Evolutionary conservation across 2,797 vertebrate genomes (phyloP).

Genomic region (Anabacerthia variegaticeps): DNA sequence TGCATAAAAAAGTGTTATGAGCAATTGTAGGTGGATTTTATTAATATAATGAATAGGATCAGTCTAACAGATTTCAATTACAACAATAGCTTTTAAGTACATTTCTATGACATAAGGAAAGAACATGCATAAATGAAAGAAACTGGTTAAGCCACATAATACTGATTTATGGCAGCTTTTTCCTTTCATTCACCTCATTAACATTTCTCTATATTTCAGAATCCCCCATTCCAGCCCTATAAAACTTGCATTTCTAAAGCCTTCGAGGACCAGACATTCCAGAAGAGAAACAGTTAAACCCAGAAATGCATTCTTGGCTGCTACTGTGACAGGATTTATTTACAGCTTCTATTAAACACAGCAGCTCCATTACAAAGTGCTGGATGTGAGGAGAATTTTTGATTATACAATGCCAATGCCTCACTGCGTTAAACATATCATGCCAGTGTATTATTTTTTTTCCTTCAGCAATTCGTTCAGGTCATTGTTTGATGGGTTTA

Average conservation of each 20-base stretch:
- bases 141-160: constrained; percentile 63
- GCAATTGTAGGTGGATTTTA: constrained; percentile 73
- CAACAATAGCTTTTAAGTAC: constrained; percentile 72
- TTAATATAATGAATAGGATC: constrained; percentile 72
- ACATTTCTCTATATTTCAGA: constrained; percentile 20
- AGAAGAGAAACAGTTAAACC: constrained; percentile 69
- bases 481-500: constrained; percentile 77
- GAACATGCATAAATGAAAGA: constrained; percentile 66
- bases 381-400: constrained; percentile 83
- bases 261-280: constrained; percentile 31
- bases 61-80: constrained; percentile 72
- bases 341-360: constrained; percentile 76
- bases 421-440: constrained; percentile 66
- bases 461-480: constrained; percentile 71
- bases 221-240: background rate
- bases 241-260: constrained; percentile 46
- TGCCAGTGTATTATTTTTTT: constrained; percentile 57
- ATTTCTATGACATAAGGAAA: constrained; percentile 64
- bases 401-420: constrained; percentile 82
- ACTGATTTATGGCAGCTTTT: constrained; percentile 63
- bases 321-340: constrained; percentile 76
- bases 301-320: constrained; percentile 70
- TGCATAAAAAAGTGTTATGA: constrained; percentile 62
- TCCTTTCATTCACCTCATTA: constrained; percentile 56
- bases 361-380: constrained; percentile 79